Evolutionary conservation across 1,140 invertebrate genomes (phyloP).

Genomic region (Penaeus chinensis): DNA sequence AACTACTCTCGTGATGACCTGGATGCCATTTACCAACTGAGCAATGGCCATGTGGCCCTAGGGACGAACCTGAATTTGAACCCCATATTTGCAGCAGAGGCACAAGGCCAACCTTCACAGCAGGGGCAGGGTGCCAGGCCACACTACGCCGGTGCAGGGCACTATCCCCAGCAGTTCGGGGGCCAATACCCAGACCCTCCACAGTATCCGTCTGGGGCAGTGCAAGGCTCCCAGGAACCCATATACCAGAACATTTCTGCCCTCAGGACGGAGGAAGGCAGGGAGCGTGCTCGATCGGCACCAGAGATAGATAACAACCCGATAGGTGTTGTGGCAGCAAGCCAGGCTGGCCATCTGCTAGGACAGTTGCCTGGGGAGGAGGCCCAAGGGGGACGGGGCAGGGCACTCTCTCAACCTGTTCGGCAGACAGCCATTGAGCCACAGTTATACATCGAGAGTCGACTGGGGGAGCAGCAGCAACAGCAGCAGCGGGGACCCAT

Average conservation of each 20-base stretch:
- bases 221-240: conserved; percentile 71
- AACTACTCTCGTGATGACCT: conserved; percentile 53
- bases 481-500: conserved; percentile 51
- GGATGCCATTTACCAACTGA: conserved; percentile 60
- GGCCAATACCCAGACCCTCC: not conserved
- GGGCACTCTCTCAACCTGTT: conserved; percentile 49
- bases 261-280: conserved; percentile 62
- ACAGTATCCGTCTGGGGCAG: conserved; percentile 22
- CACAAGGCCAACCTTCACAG: not conserved
- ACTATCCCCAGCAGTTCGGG: not conserved
- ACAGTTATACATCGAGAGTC: conserved; percentile 48
- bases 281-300: conserved; percentile 47
- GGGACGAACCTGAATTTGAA: conserved; percentile 40
- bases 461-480: conserved; percentile 51
- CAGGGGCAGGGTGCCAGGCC: not conserved
- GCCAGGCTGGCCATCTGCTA: conserved; percentile 24
- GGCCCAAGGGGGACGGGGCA: conserved; percentile 25
- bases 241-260: conserved; percentile 83
- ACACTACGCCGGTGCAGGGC: not conserved
- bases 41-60: conserved; percentile 52
- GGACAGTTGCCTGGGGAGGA: conserved; percentile 42
- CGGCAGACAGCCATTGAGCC: conserved; percentile 46
- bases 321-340: conserved; percentile 21
- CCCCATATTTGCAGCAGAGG: conserved; percentile 35
- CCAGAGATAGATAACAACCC: conserved; percentile 51